Conservation (phyloP, 1,140 invertebrate species). For the Harlomillsia oculata region DNA sequence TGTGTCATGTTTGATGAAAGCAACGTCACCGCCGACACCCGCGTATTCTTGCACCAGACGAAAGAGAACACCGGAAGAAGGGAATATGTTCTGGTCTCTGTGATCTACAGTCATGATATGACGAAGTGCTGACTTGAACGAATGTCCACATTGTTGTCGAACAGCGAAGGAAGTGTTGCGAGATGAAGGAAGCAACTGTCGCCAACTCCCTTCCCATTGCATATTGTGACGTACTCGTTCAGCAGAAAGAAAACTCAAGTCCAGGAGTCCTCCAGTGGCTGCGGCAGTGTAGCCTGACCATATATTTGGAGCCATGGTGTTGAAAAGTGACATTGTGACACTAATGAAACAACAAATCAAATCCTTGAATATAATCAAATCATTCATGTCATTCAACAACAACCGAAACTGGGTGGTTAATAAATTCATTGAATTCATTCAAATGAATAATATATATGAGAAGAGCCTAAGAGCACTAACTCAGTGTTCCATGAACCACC, state of each 20-base stretch:
- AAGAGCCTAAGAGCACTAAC: too few relatives aligned
- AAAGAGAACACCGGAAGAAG: constrained; percentile 56
- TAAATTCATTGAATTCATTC: constrained; percentile 21
- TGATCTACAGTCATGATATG: constrained; percentile 67
- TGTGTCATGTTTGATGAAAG: constrained; percentile 73
- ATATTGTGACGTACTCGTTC: constrained; percentile 57
- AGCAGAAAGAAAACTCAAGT: constrained; percentile 53
- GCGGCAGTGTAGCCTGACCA: constrained; percentile 64
- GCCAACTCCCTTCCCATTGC: constrained; percentile 69
- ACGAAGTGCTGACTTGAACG: constrained; percentile 67
- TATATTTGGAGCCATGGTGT: constrained; percentile 47
- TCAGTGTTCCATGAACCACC: constrained; percentile 46
- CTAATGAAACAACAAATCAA: background rate
- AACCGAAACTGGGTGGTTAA: background rate
- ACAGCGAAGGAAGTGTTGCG: constrained; percentile 62
- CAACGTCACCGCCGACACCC: constrained; percentile 75
- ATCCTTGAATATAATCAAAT: background rate
- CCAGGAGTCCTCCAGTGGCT: constrained; percentile 54
- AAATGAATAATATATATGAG: too few relatives aligned
- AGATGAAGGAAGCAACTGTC: constrained; percentile 57
- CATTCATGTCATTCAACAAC: background rate
- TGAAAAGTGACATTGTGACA: constrained; percentile 12
- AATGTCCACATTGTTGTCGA: constrained; percentile 70
- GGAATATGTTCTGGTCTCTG: constrained; percentile 67
- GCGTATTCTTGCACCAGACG: constrained; percentile 67